A percentile compares a stretch with the other conserved stretches of the same genome.
phyloP scores from a whole-genome alignment of 1,140 invertebrate species.

The Musca domestica region DNA sequence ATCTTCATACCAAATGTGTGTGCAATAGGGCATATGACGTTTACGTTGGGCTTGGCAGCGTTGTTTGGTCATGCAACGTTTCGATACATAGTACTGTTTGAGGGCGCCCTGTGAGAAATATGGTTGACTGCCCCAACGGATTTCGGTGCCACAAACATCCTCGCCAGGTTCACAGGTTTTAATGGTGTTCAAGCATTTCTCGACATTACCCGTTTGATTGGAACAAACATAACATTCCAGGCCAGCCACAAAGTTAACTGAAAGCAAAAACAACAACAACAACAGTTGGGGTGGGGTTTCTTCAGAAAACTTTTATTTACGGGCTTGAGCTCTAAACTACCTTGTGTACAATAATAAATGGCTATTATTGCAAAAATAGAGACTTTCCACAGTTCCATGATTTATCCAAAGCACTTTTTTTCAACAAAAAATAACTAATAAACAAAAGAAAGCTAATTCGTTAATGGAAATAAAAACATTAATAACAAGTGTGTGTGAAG shows the following conservation, averaged over 20 bases:
- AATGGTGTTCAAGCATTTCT: slow-evolving; percentile 91
- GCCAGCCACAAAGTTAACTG: slow-evolving; percentile 59
- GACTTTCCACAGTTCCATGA: slow-evolving; percentile 30
- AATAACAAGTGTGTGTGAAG: slow-evolving; percentile 3
- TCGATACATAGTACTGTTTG: slow-evolving; percentile 93
- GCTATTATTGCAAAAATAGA: slow-evolving; percentile 11
- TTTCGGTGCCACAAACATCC: slow-evolving; percentile 85
- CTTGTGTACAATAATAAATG: slow-evolving; percentile 26
- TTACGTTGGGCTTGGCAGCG: slow-evolving; percentile 72
- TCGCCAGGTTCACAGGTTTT: slow-evolving; percentile 83
- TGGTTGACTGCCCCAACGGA: slow-evolving; percentile 88
- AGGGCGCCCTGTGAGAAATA: slow-evolving; percentile 92
- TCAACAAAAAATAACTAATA: not conserved
- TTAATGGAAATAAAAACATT: not conserved
- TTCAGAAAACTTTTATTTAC: not conserved
- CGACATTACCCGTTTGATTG: slow-evolving; percentile 87
- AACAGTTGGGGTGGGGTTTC: slow-evolving; percentile 24
- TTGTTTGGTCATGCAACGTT: slow-evolving; percentile 80
- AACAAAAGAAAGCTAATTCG: not conserved
- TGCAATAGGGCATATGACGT: slow-evolving; percentile 75
- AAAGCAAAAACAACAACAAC: slow-evolving; percentile 19
- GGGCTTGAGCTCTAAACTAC: not conserved
- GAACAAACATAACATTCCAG: slow-evolving; percentile 95
- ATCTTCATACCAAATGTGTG: slow-evolving; percentile 96
- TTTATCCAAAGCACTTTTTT: not conserved